Percentiles rank a stretch among this genome's conserved stretches.
These are phyloP conservation scores for Cyphomyrus discorhynchus DNA, from an alignment of 2,113 vertebrate genomes.

Conservation along the genomic window DNA sequence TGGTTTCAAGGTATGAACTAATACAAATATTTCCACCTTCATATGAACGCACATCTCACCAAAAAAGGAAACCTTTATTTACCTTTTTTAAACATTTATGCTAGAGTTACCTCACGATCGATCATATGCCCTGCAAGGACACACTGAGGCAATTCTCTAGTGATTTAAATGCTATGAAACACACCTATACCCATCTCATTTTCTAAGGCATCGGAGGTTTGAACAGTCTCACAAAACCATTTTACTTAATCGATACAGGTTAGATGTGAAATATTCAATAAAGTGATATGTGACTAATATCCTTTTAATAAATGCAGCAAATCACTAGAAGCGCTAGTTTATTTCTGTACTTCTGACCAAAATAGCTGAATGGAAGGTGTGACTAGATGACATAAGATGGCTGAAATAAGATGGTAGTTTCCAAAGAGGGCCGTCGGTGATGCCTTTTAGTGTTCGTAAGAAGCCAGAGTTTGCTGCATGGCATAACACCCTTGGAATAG, in stretches of 20 bases:
- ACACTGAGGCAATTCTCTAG: slow-evolving; percentile 23
- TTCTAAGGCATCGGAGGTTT: slow-evolving; percentile 14
- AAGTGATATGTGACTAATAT: slow-evolving; percentile 5
- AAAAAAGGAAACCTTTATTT: not conserved
- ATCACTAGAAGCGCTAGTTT: not conserved
- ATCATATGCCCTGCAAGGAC: slow-evolving; percentile 5
- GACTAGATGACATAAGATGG: not conserved
- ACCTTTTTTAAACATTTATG: slow-evolving; percentile 25
- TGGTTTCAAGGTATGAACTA: slow-evolving; percentile 50
- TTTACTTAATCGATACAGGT: not conserved
- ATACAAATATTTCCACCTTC: slow-evolving; percentile 49
- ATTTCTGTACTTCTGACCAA: not conserved
- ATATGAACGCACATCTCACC: slow-evolving; percentile 53
- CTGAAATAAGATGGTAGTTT: not conserved
- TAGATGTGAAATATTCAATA: slow-evolving; percentile 9
- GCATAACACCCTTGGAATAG: not conserved
- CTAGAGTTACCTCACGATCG: slow-evolving; percentile 29
- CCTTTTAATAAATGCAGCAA: not conserved
- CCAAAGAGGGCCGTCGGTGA: not conserved
- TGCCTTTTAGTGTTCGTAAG: not conserved
- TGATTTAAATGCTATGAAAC: slow-evolving; percentile 37
- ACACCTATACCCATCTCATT: slow-evolving; percentile 22
- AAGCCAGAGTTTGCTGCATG: not conserved
- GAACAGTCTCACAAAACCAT: slow-evolving; percentile 14
- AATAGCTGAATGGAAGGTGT: not conserved